Conservation (phyloP, 2,888 invertebrate genomes). For the Prosapia bicincta region DNA sequence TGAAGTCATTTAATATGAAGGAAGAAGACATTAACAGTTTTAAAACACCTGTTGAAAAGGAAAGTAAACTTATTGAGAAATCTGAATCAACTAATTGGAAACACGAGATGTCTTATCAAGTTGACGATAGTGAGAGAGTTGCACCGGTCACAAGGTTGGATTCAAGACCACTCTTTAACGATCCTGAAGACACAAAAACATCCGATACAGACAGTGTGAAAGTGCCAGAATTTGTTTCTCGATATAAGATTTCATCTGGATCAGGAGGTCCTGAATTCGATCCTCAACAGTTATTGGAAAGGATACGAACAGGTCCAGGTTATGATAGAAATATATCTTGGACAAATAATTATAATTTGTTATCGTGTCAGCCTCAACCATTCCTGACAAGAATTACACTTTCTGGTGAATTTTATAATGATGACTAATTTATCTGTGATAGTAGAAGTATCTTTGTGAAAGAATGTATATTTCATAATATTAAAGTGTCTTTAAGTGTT, state of each 20-base stretch:
- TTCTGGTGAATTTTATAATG: slow-evolving; percentile 71
- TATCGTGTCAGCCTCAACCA: slow-evolving; percentile 77
- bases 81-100: slow-evolving; percentile 5
- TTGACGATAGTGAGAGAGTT: slow-evolving; percentile 27
- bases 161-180: slow-evolving; percentile 25
- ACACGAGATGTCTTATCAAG: slow-evolving; percentile 26
- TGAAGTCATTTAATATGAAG: neutral
- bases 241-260: slow-evolving; percentile 49
- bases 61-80: neutral
- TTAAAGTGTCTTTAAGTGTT: no score
- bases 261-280: slow-evolving; percentile 54
- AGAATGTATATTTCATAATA: no score
- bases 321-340: slow-evolving; percentile 60
- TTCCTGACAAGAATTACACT: slow-evolving; percentile 74
- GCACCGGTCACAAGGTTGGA: slow-evolving; percentile 16
- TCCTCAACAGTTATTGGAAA: slow-evolving; percentile 66
- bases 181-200: slow-evolving; percentile 12
- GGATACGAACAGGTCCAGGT: slow-evolving; percentile 60
- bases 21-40: neutral
- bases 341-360: slow-evolving; percentile 59
- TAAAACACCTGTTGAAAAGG: neutral
- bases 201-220: slow-evolving; percentile 44
- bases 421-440: no score
- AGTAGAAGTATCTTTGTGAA: no score
- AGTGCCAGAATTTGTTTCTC: slow-evolving; percentile 56